phyloP scores from a whole-genome alignment of 2,888 invertebrate genomes.

The Apotomis turbidana region DNA sequence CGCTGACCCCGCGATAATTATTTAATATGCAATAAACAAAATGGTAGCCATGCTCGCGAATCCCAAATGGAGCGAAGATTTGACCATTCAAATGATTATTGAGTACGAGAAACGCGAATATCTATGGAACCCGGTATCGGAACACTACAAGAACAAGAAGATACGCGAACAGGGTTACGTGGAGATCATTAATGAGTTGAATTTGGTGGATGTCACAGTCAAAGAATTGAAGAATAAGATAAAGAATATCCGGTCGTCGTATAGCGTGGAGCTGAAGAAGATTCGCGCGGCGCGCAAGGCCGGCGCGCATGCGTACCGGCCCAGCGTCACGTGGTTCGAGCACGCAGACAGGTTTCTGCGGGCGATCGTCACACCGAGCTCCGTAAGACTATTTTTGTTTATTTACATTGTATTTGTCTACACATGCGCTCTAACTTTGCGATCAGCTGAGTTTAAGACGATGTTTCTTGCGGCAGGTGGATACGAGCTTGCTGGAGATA shows the following conservation, averaged over 20 bases:
- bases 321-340: slow-evolving; percentile 83
- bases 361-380: slow-evolving; percentile 82
- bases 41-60: slow-evolving; percentile 81
- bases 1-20: slow-evolving; percentile 47
- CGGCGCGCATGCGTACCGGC: slow-evolving; percentile 82
- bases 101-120: slow-evolving; percentile 81
- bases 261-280: slow-evolving; percentile 82
- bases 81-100: slow-evolving; percentile 80
- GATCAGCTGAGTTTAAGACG: slow-evolving; percentile 26
- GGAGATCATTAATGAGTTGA: slow-evolving; percentile 77
- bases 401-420: slow-evolving; percentile 49
- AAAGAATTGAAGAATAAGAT: slow-evolving; percentile 82
- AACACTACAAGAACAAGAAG: slow-evolving; percentile 81
- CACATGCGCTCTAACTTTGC: slow-evolving; percentile 54
- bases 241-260: slow-evolving; percentile 81
- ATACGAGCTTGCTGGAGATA: slow-evolving; percentile 76
- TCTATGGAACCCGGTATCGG: slow-evolving; percentile 80
- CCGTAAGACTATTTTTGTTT: slow-evolving; percentile 67
- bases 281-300: slow-evolving; percentile 82
- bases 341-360: slow-evolving; percentile 83
- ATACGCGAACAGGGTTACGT: slow-evolving; percentile 79
- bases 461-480: slow-evolving; percentile 59
- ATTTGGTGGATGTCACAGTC: slow-evolving; percentile 77
- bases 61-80: slow-evolving; percentile 81
- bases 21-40: slow-evolving; percentile 65